Base-by-base conservation (phyloP, 2,888 invertebrate species). In the Drosophila peninsularis region DNA sequence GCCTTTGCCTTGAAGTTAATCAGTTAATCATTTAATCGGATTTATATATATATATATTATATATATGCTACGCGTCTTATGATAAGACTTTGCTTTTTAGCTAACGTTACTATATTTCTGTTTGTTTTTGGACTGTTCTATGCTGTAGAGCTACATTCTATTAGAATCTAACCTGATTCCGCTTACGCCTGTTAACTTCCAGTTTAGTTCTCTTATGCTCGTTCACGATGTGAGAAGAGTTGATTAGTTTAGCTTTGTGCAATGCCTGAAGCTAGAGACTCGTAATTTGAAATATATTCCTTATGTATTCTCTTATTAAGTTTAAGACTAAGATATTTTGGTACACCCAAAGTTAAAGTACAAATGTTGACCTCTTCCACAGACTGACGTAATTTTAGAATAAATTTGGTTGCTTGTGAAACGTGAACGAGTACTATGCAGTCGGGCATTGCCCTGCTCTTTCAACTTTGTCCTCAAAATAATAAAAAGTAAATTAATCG, bases 1-100 rank as follows among this genome's bases (percentile, higher is more conserved):
- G 83, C 83, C 83, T 71, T 88, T 71, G 82, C 75, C 70, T 68
- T 78, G 55, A 58, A 69, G 62, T 71, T 72, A 67, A 65, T 78
- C 52, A 65, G 49, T n/a, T 37, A 65, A 67, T 69, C 55, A 63
- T 37, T 71, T 71, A 62, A 66, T 75, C 52, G 64, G 45, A 70
- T 63, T 32, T 61, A 30, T 72, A 19, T 66, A 32, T 61, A 32
- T 45, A 13, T 45, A 27, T 50, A 44, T 60, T 61, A 32, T 45
- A 13, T 45, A 27, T 50, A 44, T 60, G 14, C 41, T 52, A 36
- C 24, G 37, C 37, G 47, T 13, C 17, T 17, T 47, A 14, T 11
- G 52, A 24, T 52, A 24, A 36, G 52, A 21, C 21, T 21, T 34
- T 27, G 52, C 24, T 7, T 21, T 21, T 37, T n/a, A 44, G 32